These are phyloP conservation scores for Parauchenoglanis punctatus DNA, from an alignment of 2,797 vertebrate genomes.

Conservation along the genomic window DNA sequence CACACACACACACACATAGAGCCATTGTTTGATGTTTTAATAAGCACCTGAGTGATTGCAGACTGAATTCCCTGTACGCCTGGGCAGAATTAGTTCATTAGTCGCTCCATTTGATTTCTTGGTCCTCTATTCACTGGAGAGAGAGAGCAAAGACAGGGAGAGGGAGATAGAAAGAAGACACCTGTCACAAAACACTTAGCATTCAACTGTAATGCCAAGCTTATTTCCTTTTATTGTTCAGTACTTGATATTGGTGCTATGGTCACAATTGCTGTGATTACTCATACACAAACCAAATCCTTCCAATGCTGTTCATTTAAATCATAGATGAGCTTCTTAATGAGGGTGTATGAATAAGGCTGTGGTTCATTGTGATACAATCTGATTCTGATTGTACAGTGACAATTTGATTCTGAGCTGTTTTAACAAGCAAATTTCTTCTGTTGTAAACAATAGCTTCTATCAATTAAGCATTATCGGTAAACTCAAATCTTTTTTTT, in stretches of 20 bases:
- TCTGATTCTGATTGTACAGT: too few species aligned
- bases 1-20: background rate
- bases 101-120: slow-evolving; percentile 49
- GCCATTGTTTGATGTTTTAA: slow-evolving; percentile 46
- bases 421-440: too few species aligned
- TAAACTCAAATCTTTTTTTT: too few species aligned
- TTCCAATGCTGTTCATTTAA: background rate
- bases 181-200: slow-evolving; percentile 16
- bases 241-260: background rate
- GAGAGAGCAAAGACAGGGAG: slow-evolving; percentile 5
- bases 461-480: too few species aligned
- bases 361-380: background rate
- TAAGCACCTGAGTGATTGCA: slow-evolving; percentile 50
- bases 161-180: slow-evolving; percentile 35
- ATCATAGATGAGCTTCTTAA: background rate
- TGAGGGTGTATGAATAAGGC: background rate
- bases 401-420: too few species aligned
- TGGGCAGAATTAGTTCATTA: slow-evolving; percentile 52
- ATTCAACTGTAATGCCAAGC: slow-evolving; percentile 21
- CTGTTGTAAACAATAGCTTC: too few species aligned
- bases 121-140: slow-evolving; percentile 32
- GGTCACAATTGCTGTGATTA: background rate
- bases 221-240: slow-evolving; percentile 34
- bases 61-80: slow-evolving; percentile 46
- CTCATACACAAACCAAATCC: background rate